A percentile compares a stretch with the other conserved stretches of the same genome.
phyloP scores from a whole-genome alignment of 2,797 vertebrate species.

The Pseudochirops cupreus region DNA sequence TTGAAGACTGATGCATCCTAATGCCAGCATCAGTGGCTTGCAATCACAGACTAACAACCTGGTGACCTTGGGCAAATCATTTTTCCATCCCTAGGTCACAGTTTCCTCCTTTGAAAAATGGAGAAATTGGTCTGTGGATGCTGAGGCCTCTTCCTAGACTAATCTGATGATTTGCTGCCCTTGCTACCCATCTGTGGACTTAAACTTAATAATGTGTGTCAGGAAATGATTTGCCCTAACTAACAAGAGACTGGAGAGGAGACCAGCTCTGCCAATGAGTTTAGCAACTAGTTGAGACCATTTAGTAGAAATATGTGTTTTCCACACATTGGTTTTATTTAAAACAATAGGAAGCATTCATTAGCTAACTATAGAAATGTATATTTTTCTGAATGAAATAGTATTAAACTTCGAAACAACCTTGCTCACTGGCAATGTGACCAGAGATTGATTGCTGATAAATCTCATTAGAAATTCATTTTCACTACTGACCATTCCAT shows the following conservation, averaged over 20 bases:
- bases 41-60: background rate
- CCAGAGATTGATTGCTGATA: background rate
- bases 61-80: background rate
- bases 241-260: background rate
- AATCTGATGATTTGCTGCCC: background rate
- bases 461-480: background rate
- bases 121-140: background rate
- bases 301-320: background rate
- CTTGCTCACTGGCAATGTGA: background rate
- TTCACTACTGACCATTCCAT: conserved; percentile 5
- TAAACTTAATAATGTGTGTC: background rate
- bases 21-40: background rate
- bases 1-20: background rate
- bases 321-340: conserved; percentile 28
- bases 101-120: background rate
- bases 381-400: conserved; percentile 14
- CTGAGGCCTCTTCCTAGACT: background rate
- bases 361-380: background rate
- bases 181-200: background rate
- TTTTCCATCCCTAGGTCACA: background rate
- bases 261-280: background rate
- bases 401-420: conserved; percentile 18
- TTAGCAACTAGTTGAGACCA: background rate
- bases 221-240: background rate
- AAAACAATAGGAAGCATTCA: conserved; percentile 25